These are phyloP conservation scores for Bufotes viridis DNA, from an alignment of 2,797 vertebrate genomes.

Conservation along the genomic window DNA sequence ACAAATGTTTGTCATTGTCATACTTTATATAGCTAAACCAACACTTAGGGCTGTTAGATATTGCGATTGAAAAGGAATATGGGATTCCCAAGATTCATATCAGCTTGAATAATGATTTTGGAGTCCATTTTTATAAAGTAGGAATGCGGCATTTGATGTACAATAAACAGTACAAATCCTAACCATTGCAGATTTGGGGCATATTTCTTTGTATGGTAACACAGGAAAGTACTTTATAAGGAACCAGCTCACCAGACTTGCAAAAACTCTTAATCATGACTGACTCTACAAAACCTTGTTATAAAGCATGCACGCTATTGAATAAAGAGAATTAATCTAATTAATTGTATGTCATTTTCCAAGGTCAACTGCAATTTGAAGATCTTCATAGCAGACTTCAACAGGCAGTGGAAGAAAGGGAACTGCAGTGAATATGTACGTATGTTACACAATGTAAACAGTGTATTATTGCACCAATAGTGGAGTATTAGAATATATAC, in stretches of 20 bases:
- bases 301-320: too few species aligned
- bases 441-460: neutral
- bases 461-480: neutral
- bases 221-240: neutral
- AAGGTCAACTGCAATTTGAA: constrained; percentile 23
- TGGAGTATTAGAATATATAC: neutral
- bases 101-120: neutral
- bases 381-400: neutral
- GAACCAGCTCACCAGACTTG: too few species aligned
- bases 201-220: neutral
- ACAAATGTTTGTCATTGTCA: too few species aligned
- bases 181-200: neutral
- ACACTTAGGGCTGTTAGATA: too few species aligned
- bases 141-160: neutral
- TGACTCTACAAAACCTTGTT: too few species aligned
- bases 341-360: neutral
- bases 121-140: neutral
- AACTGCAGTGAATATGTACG: neutral
- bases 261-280: too few species aligned
- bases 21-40: too few species aligned
- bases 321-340: neutral
- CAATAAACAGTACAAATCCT: neutral
- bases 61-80: too few species aligned
- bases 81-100: too few species aligned
- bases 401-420: neutral